Evolutionary conservation across 2,113 vertebrate genomes (phyloP), one percentile per base, ranked within the genome.

Genomic region (Paraplagusia blochii): DNA sequence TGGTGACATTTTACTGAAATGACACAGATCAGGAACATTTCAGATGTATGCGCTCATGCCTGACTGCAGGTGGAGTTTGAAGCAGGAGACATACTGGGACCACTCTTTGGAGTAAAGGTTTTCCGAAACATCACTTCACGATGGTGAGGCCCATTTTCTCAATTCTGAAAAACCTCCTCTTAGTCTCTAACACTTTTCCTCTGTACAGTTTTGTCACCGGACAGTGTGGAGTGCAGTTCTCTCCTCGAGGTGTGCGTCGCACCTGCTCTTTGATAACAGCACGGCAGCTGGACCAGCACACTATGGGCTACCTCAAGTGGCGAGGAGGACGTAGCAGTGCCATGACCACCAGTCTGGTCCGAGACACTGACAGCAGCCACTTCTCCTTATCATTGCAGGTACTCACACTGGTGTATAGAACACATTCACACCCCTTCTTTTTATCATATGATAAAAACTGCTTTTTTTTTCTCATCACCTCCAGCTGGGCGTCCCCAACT

Each of bases 261-360:
- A 95, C 91, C 67, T 93, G 95, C n/a, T 95, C 94, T 51, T 90
- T 94, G 0, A 93, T 97, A 74, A 83, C 96, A 4, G 96, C 96
- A 0, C 93, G 95, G 5, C 94, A 98, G 83, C 88, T 99, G 16
- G 95, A 98, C 87, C 93, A 94, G 89, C 96, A 99, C 89, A 99
- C 96, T 0, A 94, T 97, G 91, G 96, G 96, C 2, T 99, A 98
- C 70, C 52, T 99, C 42, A 95, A 98, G 87, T 99, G 95, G 95
- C 91, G 96, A 0, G 96, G 96, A 93, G 96, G 96, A 3, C 89
- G 90, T 73, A 94, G 94, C 87, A 98, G 95, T 0, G 93, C 96
- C 84, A 99, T 99, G 96, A 98, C 95, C 46, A 95, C 95, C 0
- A 98, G 95, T 19, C 68, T 98, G 1, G 96, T 98, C 48, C 87